phyloP scores from a whole-genome alignment of 2,113 vertebrate species.

The Coryphaenoides rupestris region DNA sequence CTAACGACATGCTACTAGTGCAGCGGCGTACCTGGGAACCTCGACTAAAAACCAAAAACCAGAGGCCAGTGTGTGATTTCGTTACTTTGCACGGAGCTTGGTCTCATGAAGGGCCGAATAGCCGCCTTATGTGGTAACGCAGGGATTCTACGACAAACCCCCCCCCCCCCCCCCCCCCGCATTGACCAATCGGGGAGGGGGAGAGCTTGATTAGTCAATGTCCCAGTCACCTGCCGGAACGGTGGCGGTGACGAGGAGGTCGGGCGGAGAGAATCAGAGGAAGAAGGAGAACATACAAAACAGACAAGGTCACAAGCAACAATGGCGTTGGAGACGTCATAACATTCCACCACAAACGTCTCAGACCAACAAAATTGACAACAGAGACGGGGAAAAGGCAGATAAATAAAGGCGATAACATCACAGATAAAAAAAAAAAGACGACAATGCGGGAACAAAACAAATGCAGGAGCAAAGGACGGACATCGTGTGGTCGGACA shows the following conservation, averaged over 20 bases:
- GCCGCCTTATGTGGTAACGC: slow-evolving; percentile 5
- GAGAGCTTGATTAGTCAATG: slow-evolving; percentile 45
- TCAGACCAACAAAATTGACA: too few species aligned
- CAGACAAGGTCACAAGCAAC: too few species aligned
- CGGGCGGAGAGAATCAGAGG: slow-evolving; percentile 29
- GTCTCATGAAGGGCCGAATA: slow-evolving; percentile 6
- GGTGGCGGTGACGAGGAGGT: too few species aligned
- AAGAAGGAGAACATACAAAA: slow-evolving; percentile 11
- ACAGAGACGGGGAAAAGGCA: too few species aligned
- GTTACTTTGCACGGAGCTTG: neutral
- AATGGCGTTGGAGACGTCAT: too few species aligned
- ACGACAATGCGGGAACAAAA: slow-evolving; percentile 5
- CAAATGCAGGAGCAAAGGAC: neutral
- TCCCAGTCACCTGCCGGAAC: slow-evolving; percentile 49
- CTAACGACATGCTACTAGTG: too few species aligned
- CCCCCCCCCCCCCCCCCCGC: slow-evolving; percentile 22
- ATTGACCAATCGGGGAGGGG: slow-evolving; percentile 51
- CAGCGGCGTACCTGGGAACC: too few species aligned
- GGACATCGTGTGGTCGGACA: slow-evolving; percentile 18
- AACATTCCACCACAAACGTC: too few species aligned
- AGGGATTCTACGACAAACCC: slow-evolving; percentile 12
- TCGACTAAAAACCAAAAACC: too few species aligned
- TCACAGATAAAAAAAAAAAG: neutral
- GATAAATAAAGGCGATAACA: too few species aligned
- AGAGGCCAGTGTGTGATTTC: too few species aligned